phyloP scores from a whole-genome alignment of 2,888 invertebrate species.

The Podabrus alpinus region DNA sequence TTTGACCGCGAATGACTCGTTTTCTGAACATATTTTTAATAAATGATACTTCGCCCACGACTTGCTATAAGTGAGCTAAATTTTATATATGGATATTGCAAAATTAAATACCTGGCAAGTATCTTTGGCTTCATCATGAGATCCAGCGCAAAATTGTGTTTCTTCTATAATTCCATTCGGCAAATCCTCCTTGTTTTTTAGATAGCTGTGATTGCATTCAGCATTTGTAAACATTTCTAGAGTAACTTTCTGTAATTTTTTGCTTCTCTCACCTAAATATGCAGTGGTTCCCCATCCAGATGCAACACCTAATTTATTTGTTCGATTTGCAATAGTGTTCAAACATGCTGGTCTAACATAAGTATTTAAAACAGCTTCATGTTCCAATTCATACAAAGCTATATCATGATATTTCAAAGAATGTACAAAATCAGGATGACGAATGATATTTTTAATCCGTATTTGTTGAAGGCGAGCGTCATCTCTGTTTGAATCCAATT shows the following conservation, averaged over 20 bases:
- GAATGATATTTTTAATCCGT: slow-evolving; percentile 42
- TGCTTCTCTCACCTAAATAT: slow-evolving; percentile 6
- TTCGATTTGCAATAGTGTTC: slow-evolving; percentile 21
- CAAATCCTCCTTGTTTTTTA: slow-evolving; percentile 33
- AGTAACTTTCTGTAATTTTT: slow-evolving; percentile 56
- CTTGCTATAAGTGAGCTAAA: too few species aligned
- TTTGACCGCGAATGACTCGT: too few species aligned
- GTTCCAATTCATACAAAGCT: slow-evolving; percentile 54
- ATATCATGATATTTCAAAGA: slow-evolving; percentile 58
- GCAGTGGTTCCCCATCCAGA: slow-evolving; percentile 64
- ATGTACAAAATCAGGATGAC: slow-evolving; percentile 52
- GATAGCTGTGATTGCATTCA: slow-evolving; percentile 44
- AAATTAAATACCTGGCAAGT: slow-evolving; percentile 52
- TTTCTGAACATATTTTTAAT: too few species aligned
- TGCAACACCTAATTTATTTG: background rate
- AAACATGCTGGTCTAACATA: slow-evolving; percentile 58
- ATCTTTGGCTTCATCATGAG: slow-evolving; percentile 50
- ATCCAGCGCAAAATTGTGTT: slow-evolving; percentile 60
- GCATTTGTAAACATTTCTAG: slow-evolving; percentile 45
- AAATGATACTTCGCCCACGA: too few species aligned
- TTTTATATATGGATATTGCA: too few species aligned
- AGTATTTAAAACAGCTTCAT: slow-evolving; percentile 47
- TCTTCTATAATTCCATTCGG: slow-evolving; percentile 51
- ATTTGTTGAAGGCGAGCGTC: slow-evolving; percentile 48
- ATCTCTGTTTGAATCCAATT: slow-evolving; percentile 47